Conservation (phyloP, 1,140 invertebrate species). For the Drosophila nigrodunni region DNA sequence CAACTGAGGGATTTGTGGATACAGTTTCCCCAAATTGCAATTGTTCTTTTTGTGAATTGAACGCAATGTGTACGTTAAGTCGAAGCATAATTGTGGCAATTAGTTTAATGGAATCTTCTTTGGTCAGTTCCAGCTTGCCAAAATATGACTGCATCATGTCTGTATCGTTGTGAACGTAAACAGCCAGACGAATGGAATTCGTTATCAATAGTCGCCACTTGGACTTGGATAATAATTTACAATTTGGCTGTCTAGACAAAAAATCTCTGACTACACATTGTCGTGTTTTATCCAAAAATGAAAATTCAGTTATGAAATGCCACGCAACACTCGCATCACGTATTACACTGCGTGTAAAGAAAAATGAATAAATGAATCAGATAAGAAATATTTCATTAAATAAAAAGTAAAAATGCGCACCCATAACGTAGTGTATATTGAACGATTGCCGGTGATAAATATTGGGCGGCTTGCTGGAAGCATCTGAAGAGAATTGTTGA, state of each 20-base stretch:
- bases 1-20: background rate
- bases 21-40: conserved; percentile 1
- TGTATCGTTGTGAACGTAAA: conserved; percentile 52
- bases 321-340: conserved; percentile 30
- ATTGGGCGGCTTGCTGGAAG: conserved; percentile 41
- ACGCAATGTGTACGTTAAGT: conserved; percentile 34
- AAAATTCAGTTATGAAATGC: conserved; percentile 41
- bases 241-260: conserved; percentile 37
- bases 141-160: conserved; percentile 33
- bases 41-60: conserved; percentile 29
- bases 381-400: too few relatives aligned
- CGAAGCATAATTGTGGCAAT: conserved; percentile 50
- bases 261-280: conserved; percentile 23
- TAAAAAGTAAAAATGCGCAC: conserved; percentile 19
- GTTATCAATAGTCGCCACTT: conserved; percentile 40
- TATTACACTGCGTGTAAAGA: conserved; percentile 20
- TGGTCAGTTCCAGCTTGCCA: conserved; percentile 20
- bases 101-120: conserved; percentile 42
- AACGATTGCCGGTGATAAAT: conserved; percentile 24
- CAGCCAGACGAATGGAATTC: conserved; percentile 51
- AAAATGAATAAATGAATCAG: background rate
- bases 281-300: conserved; percentile 12
- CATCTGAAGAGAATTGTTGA: conserved; percentile 33
- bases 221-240: conserved; percentile 1
- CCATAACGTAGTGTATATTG: conserved; percentile 20